Conservation (phyloP, 2,888 invertebrate species). For the Melieria omissa region DNA sequence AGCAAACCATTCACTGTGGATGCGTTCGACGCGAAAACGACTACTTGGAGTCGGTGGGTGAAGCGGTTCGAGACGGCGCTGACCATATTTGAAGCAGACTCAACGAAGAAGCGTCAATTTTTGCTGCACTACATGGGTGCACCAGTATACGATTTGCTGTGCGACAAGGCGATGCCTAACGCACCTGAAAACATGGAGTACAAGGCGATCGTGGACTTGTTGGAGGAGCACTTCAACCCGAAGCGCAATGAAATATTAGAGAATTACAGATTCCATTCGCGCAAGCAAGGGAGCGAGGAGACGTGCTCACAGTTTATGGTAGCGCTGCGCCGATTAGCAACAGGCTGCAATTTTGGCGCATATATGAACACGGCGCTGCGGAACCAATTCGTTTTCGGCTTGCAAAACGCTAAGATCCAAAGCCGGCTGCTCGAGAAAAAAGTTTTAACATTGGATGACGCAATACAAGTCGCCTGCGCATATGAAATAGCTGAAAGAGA, state of each 20-base stretch:
- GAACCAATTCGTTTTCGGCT: conserved; percentile 51
- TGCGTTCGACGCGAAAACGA: conserved; percentile 26
- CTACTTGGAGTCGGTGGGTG: conserved; percentile 33
- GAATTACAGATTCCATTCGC: conserved; percentile 28
- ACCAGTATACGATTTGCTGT: conserved; percentile 11
- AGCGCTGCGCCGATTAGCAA: conserved; percentile 44
- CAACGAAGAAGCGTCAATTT: conserved; percentile 16
- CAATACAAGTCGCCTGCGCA: conserved; percentile 46
- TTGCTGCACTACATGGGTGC: conserved; percentile 33
- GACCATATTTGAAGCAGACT: conserved; percentile 24
- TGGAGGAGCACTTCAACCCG: conserved; percentile 28
- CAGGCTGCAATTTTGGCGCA: conserved; percentile 45
- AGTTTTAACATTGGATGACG: conserved; percentile 44
- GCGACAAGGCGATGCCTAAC: conserved; percentile 21
- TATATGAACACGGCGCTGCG: conserved; percentile 47
- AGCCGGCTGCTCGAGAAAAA: conserved; percentile 47
- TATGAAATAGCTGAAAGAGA: conserved; percentile 47
- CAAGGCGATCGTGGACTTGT: conserved; percentile 23
- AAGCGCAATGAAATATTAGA: conserved; percentile 34
- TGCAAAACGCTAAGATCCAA: conserved; percentile 46
- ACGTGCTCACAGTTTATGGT: conserved; percentile 22
- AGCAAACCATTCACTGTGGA: too few species aligned
- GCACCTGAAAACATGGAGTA: conserved; percentile 24
- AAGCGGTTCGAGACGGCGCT: conserved; percentile 28
- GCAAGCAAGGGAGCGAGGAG: too few species aligned